Conservation (phyloP, 2,797 vertebrate species). For the Dromococcyx pavoninus region DNA sequence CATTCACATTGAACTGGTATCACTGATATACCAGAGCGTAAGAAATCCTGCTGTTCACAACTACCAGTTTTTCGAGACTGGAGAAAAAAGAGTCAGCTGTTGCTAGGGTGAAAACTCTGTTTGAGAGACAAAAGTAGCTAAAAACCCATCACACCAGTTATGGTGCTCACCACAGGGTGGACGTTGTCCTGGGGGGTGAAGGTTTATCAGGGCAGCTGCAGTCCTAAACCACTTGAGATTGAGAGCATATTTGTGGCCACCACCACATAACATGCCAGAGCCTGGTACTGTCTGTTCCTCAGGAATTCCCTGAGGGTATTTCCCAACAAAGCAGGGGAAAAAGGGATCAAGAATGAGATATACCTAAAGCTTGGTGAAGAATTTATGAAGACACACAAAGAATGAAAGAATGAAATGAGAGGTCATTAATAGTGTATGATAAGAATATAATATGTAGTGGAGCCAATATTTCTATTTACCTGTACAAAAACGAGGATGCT, state of each 20-base stretch:
- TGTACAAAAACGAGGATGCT: fast-evolving
- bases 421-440: neutral
- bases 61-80: neutral
- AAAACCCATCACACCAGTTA: neutral
- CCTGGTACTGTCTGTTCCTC: neutral
- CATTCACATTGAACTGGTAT: neutral
- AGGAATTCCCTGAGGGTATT: neutral
- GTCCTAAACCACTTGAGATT: neutral
- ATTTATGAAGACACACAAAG: neutral
- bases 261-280: neutral
- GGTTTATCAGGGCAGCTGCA: neutral
- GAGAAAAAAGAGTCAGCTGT: neutral
- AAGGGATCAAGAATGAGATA: neutral
- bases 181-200: neutral
- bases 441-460: neutral
- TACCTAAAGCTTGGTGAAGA: neutral
- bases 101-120: neutral
- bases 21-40: neutral
- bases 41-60: neutral
- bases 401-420: neutral
- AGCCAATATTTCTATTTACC: neutral
- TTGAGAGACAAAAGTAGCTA: neutral
- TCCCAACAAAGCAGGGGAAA: neutral
- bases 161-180: neutral
- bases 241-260: neutral